Base-by-base conservation (phyloP, 2,888 invertebrate species). In the Zonitis immaculata region DNA sequence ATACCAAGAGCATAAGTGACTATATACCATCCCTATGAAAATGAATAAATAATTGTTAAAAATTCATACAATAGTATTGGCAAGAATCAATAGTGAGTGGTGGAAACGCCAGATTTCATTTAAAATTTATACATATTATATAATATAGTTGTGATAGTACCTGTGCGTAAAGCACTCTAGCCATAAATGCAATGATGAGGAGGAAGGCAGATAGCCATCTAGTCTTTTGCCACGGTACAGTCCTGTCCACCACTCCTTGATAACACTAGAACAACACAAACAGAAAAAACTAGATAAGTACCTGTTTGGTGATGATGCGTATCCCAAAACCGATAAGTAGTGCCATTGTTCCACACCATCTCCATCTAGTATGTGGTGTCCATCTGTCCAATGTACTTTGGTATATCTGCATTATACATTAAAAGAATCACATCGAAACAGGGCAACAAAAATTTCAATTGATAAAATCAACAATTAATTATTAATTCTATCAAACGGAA, bases 21-120 rank as follows among this genome's bases (percentile, higher is more conserved):
- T 69, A 99, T 99, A 77, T 99, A 99, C 96, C 98, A 99, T 65
- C 99, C 99, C 92, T 99, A 80, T 60, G n/a, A n/a, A n/a, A n/a
- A n/a, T n/a, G n/a, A n/a, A n/a, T n/a, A n/a, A n/a, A n/a, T n/a
- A n/a, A n/a, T n/a, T n/a, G n/a, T n/a, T n/a, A n/a, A n/a, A n/a
- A n/a, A n/a, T n/a, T n/a, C n/a, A n/a, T n/a, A n/a, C n/a, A n/a
- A n/a, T n/a, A n/a, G n/a, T n/a, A n/a, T n/a, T n/a, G n/a, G n/a
- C n/a, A n/a, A n/a, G n/a, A n/a, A n/a, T n/a, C n/a, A n/a, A n/a
- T n/a, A n/a, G n/a, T n/a, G n/a, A 65, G 64, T 67, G 66, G 65
- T 67, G 65, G 66, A 63, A n/a, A n/a, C n/a, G n/a, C n/a, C n/a
- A n/a, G n/a, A n/a, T n/a, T n/a, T n/a, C n/a, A n/a, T n/a, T n/a